These are phyloP conservation scores for Oeneis ivallda DNA, from an alignment of 2,888 invertebrate genomes.

Conservation along the genomic window DNA sequence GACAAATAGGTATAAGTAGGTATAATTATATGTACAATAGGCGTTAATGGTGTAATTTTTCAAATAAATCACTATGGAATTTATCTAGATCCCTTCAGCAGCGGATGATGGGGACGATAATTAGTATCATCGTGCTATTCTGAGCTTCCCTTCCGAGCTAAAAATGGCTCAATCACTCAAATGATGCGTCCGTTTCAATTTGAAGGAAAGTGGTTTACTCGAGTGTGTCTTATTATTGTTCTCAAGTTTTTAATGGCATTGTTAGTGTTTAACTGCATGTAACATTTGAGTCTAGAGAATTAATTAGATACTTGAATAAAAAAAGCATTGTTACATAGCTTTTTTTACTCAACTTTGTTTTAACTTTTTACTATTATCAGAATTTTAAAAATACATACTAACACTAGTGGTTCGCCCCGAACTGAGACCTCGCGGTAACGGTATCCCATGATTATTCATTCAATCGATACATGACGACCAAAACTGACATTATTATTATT, in stretches of 20 bases:
- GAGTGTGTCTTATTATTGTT: constrained; percentile 15
- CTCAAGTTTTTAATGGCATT: constrained; percentile 19
- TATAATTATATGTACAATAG: too few species aligned
- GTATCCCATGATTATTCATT: too few species aligned
- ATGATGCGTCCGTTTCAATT: constrained; percentile 45
- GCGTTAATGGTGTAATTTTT: constrained; percentile 35
- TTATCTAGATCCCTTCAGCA: constrained; percentile 46
- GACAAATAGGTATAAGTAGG: not conserved
- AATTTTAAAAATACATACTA: too few species aligned
- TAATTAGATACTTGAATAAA: not conserved
- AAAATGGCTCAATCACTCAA: constrained; percentile 80
- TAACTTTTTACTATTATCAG: too few species aligned
- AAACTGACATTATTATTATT: too few species aligned
- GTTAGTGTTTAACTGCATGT: constrained; percentile 22
- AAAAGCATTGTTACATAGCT: too few species aligned
- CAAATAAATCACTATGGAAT: constrained; percentile 59
- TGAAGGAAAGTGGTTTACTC: constrained; percentile 24
- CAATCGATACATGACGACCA: too few species aligned
- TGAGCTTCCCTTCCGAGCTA: constrained; percentile 64
- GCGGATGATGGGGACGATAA: constrained; percentile 72
- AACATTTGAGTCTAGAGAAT: constrained; percentile 1
- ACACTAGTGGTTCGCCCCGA: too few species aligned
- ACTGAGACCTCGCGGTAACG: too few species aligned
- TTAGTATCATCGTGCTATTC: constrained; percentile 75
- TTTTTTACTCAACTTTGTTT: too few species aligned